Evolutionary conservation across 2,888 invertebrate genomes (phyloP), one percentile per base, ranked within the genome.

Genomic region (Timandra comae): DNA sequence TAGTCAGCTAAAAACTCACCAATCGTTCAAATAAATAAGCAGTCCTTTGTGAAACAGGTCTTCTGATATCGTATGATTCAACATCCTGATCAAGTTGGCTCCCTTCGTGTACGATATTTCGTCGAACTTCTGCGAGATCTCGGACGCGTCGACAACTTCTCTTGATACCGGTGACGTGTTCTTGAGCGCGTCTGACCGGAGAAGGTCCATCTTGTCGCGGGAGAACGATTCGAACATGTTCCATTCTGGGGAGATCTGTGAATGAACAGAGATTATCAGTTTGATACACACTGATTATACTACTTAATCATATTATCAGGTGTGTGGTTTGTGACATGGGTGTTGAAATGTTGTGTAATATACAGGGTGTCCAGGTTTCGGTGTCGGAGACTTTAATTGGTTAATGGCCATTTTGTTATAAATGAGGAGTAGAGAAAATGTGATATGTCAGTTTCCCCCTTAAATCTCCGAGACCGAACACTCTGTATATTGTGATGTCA

Each of bases 81-180:
- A 63, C 90, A 90, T 90, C 19, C 88, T 57, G 22, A 90, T 78
- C 3, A 90, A 63, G 38, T 86, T 87, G 3, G 88, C 89, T 25
- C 88, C 88, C 54, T 89, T 89, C 3, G 72, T 69, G 56, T 88
- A 88, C 0, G 87, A 86, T 28, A 88, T 86, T 35, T 80, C 81
- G 56, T 90, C 89, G 56, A 89, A 90, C 49, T 89, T 87, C 63
- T 87, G 88, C 30, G 86, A 82, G 50, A 90, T 90, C 52, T 89
- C 88, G 0, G 79, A 69, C 0, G 87, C 87, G 44, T 87, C 87
- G 1, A 63, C 56, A 0, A 89, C 87, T 7, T 74, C 52, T 0
- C 78, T 60, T 0, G 88, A 87, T 2, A 90, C 87, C 0, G 89
- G 87, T 0, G 87, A 87, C 0, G 88, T 86, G 43, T 86, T 86